Evolutionary conservation across 2,888 invertebrate species (phyloP).

Genomic region (Doris montereyensis): DNA sequence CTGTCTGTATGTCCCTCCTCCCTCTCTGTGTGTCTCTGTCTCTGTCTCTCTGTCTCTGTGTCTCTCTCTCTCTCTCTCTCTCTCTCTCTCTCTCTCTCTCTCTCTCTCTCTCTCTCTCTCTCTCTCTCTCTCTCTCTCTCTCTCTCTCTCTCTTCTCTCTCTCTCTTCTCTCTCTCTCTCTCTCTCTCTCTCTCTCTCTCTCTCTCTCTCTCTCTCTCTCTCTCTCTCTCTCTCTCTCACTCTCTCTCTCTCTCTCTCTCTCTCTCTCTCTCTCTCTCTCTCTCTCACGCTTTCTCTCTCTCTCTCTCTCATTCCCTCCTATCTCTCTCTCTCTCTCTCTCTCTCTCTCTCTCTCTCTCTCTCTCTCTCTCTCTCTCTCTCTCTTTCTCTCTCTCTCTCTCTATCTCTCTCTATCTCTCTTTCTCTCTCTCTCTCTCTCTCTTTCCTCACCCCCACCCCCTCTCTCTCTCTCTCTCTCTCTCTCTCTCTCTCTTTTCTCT

Average conservation of each 20-base stretch:
- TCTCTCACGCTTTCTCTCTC: too few species aligned
- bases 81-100: constrained; percentile 14
- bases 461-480: too few species aligned
- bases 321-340: too few species aligned
- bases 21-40: neutral
- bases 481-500: too few species aligned
- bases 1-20: neutral
- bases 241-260: too few species aligned
- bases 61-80: constrained; percentile 7
- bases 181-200: constrained; percentile 40
- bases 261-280: constrained; percentile 45
- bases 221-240: constrained; percentile 42
- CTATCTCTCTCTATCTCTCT: too few species aligned
- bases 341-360: too few species aligned
- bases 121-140: neutral
- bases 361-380: too few species aligned
- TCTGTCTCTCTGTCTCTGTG: constrained; percentile 5
- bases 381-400: too few species aligned
- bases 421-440: too few species aligned
- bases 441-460: too few species aligned
- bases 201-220: constrained; percentile 39
- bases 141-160: neutral
- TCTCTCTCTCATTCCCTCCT: too few species aligned
- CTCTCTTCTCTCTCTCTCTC: neutral
- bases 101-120: neutral